These are phyloP conservation scores for Pammene aurita DNA, from an alignment of 2,888 invertebrate species.

Conservation along the genomic window DNA sequence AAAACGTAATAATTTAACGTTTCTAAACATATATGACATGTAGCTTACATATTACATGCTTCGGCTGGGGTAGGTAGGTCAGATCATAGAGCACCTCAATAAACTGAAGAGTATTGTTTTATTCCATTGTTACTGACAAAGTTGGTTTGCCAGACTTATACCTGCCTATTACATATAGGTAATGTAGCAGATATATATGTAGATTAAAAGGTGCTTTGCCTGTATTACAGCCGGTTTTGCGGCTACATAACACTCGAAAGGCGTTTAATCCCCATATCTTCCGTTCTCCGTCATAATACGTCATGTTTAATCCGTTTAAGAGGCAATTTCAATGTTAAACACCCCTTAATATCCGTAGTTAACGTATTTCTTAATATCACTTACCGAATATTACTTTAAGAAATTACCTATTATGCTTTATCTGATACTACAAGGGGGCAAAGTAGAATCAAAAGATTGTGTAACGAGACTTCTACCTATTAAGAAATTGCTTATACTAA, in stretches of 20 bases:
- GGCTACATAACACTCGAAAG: conserved; percentile 19
- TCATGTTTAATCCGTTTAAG: conserved; percentile 42
- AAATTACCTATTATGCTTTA: conserved; percentile 19
- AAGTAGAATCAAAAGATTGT: too few relatives aligned
- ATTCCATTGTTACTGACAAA: too few relatives aligned
- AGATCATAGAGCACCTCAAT: too few relatives aligned
- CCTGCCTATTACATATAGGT: background rate
- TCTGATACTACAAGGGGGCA: background rate
- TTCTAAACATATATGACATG: too few relatives aligned
- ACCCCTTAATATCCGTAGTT: conserved; percentile 21
- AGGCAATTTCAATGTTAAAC: conserved; percentile 29
- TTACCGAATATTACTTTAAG: conserved; percentile 20
- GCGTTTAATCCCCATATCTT: conserved; percentile 23
- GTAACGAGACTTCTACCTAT: too few relatives aligned
- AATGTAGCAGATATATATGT: background rate
- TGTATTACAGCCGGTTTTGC: conserved; percentile 9
- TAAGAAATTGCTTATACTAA: too few relatives aligned
- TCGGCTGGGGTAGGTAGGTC: too few relatives aligned
- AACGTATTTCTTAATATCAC: conserved; percentile 18
- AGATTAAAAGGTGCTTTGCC: conserved; percentile 7
- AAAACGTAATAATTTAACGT: too few relatives aligned
- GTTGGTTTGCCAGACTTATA: background rate
- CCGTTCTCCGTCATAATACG: conserved; percentile 46
- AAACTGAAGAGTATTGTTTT: too few relatives aligned
- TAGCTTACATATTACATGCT: too few relatives aligned